Percentiles rank a stretch among this genome's conserved stretches.
phyloP scores from a whole-genome alignment of 2,888 invertebrate genomes.

The Sarcophaga rosellei region DNA sequence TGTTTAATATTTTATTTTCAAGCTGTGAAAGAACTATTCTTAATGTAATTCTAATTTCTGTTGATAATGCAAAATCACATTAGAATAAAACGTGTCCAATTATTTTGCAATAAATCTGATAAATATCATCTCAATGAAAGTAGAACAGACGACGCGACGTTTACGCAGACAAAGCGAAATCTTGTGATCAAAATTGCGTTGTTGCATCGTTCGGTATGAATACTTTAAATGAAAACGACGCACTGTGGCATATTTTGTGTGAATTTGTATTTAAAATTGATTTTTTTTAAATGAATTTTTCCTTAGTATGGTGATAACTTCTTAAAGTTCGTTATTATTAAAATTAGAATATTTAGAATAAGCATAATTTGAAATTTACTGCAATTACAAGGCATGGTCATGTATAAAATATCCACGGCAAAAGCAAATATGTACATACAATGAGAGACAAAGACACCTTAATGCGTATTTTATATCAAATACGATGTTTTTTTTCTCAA shows the following conservation, averaged over 20 bases:
- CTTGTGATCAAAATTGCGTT: slow-evolving; percentile 49
- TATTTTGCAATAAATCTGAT: slow-evolving; percentile 7
- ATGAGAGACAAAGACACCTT: no score
- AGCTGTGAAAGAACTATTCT: neutral
- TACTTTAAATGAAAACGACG: neutral
- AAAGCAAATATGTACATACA: no score
- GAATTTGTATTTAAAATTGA: no score
- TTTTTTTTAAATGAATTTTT: no score
- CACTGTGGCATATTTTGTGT: neutral
- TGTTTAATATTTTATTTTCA: slow-evolving; percentile 35
- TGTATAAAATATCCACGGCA: no score
- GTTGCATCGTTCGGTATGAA: neutral
- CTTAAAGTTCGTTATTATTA: no score
- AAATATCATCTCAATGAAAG: slow-evolving; percentile 26
- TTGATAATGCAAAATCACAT: slow-evolving; percentile 33
- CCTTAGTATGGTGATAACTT: no score
- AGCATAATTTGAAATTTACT: no score
- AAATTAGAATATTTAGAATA: no score
- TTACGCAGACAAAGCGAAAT: neutral
- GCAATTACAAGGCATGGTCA: no score
- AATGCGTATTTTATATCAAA: no score
- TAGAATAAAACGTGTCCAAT: slow-evolving; percentile 30
- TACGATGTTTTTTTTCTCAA: no score
- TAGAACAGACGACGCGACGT: slow-evolving; percentile 20
- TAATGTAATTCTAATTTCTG: neutral